Percentiles rank a stretch among this genome's conserved stretches.
Evolutionary conservation across 2,888 invertebrate species (phyloP).

Genomic region (Nephrotoma guestfalica): DNA sequence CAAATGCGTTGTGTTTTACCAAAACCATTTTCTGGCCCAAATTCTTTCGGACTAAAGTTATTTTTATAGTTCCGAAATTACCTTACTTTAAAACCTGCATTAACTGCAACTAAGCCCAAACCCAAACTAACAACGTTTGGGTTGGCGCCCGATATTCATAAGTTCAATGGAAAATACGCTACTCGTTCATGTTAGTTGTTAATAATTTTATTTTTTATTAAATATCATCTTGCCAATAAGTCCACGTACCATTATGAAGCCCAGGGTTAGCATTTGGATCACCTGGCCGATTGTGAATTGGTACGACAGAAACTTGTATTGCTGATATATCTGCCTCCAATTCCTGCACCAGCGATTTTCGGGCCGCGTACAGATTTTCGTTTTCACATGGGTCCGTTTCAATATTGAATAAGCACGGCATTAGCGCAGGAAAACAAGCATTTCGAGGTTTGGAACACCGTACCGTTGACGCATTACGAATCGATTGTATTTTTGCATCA

Average conservation of each 20-base stretch:
- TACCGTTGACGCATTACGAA: background rate
- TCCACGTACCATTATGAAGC: constrained; percentile 41
- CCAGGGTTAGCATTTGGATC: constrained; percentile 37
- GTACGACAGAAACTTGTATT: constrained; percentile 24
- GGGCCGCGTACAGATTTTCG: constrained; percentile 21
- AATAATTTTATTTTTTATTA: too few relatives aligned
- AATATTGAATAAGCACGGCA: constrained; percentile 37
- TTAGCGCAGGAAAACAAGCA: constrained; percentile 21
- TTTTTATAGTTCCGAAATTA: too few relatives aligned
- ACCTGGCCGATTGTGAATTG: constrained; percentile 31
- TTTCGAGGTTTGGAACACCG: background rate
- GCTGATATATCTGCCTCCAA: background rate
- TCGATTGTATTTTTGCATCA: background rate
- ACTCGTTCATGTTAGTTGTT: too few relatives aligned
- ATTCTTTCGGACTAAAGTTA: too few relatives aligned
- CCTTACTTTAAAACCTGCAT: too few relatives aligned
- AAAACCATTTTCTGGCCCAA: too few relatives aligned
- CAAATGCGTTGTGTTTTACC: too few relatives aligned
- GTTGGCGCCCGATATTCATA: too few relatives aligned
- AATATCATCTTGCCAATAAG: constrained; percentile 32
- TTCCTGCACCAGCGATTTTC: constrained; percentile 17
- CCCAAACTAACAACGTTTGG: too few relatives aligned
- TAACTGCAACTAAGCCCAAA: too few relatives aligned
- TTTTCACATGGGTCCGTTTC: constrained; percentile 37
- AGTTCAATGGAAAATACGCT: too few relatives aligned